A percentile compares a stretch with the other conserved stretches of the same genome.
Evolutionary conservation across 2,797 vertebrate species (phyloP).

Genomic region (Lates japonicus): DNA sequence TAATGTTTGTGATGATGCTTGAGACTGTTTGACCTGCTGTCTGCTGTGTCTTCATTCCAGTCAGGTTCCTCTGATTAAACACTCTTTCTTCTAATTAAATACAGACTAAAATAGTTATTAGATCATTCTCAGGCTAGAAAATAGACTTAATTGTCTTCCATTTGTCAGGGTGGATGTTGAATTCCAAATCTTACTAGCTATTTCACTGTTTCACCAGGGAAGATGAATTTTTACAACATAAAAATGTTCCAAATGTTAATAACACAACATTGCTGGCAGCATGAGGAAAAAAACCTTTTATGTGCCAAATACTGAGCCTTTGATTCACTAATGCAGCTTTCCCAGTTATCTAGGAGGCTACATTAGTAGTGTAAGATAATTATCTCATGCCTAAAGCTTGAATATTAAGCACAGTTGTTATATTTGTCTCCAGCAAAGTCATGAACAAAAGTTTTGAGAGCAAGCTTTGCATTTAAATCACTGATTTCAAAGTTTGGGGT

Average conservation of each 20-base stretch:
- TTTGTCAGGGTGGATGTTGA: background rate
- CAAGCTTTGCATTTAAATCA: conserved; percentile 43
- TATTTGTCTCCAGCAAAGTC: conserved; percentile 43
- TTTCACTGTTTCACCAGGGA: conserved; percentile 8
- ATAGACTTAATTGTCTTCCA: background rate
- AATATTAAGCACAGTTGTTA: conserved; percentile 56
- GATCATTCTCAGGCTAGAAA: conserved; percentile 11
- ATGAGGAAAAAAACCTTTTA: conserved; percentile 9
- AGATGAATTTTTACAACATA: conserved; percentile 16
- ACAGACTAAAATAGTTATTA: conserved; percentile 8
- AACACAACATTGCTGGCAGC: conserved; percentile 49
- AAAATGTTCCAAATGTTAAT: conserved; percentile 23
- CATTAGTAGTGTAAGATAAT: conserved; percentile 51
- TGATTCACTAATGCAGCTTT: conserved; percentile 45
- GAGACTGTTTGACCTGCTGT: conserved; percentile 3
- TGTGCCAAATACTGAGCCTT: conserved; percentile 43
- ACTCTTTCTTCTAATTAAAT: background rate
- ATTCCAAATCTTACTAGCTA: background rate
- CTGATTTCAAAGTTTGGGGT: conserved; percentile 22
- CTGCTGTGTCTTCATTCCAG: background rate
- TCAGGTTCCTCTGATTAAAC: conserved; percentile 8
- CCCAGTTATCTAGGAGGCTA: conserved; percentile 41
- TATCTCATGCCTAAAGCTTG: conserved; percentile 49
- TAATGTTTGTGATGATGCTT: background rate
- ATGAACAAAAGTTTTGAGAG: conserved; percentile 48